Percentiles rank a stretch among this genome's conserved stretches.
phyloP scores from a whole-genome alignment of 2,113 vertebrate species.

The Synchiropus splendidus region DNA sequence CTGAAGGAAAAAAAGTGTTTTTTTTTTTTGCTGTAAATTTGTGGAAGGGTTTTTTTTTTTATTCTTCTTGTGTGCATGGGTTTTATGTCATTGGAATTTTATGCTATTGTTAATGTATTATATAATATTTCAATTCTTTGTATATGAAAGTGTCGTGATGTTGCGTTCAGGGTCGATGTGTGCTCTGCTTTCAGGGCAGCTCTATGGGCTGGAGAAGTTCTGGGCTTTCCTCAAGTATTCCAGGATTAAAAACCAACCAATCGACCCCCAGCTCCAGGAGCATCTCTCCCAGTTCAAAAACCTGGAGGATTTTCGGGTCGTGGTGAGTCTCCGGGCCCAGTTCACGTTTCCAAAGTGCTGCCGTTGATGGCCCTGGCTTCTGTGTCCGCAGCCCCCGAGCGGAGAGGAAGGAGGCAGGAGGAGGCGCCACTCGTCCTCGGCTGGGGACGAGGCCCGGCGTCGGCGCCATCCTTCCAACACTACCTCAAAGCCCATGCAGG shows the following conservation, averaged over 20 bases:
- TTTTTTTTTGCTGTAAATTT: too few species aligned
- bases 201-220: conserved; percentile 96
- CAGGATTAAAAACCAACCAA: conserved; percentile 69
- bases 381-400: conserved; percentile 72
- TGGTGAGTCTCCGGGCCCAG: conserved; percentile 62
- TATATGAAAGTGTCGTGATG: too few species aligned
- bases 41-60: too few species aligned
- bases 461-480: conserved; percentile 60
- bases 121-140: too few species aligned
- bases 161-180: too few species aligned
- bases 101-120: too few species aligned
- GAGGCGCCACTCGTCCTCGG: conserved; percentile 61
- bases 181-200: conserved; percentile 70
- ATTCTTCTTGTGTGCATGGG: too few species aligned
- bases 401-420: conserved; percentile 76
- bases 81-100: too few species aligned
- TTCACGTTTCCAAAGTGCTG: background rate
- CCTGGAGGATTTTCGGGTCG: conserved; percentile 93
- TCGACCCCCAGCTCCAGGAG: conserved; percentile 83
- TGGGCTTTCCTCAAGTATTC: conserved; percentile 97
- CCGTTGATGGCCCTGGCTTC: background rate
- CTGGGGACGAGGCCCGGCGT: conserved; percentile 65
- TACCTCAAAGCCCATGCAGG: conserved; percentile 52
- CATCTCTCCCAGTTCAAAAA: conserved; percentile 84
- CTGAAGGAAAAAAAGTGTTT: too few species aligned